Evolutionary conservation across 1,140 invertebrate genomes (phyloP), one percentile per base, ranked within the genome.

Genomic region (Radopholus similis): DNA sequence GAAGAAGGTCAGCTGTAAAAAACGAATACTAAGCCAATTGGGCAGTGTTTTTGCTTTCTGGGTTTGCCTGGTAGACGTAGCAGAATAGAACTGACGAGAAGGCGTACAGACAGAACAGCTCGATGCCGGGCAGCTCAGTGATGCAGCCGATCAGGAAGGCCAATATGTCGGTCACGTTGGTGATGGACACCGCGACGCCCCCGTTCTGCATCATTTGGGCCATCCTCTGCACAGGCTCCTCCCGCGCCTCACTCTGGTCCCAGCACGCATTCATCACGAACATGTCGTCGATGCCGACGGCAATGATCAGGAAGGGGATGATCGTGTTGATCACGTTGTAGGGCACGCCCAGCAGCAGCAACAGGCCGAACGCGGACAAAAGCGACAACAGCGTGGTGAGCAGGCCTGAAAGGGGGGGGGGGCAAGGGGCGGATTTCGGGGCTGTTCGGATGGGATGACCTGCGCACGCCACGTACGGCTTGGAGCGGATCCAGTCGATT

Each of bases 261-360:
- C 78, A 83, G 28, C 84, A 80, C 18, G 84, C 84, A 62, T 83
- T 83, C 81, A 85, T 85, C 2, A 86, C 82, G 74, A 86, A 86
- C 85, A 86, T 86, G 73, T 86, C 85, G 76, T 86, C 85, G 18
- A 86, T 84, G 58, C 85, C 85, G 66, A 86, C 84, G 66, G 85
- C 85, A 84, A 75, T 74, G 59, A 72, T 72, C 21, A 82, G 38
- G 59, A 82, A 83, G n/a, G 80, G 80, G 40, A 82, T 82, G 32
- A 83, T 82, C 40, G 80, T 81, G 47, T 78, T 82, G 44, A 82
- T 78, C 13, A 83, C 80, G 62, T 83, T 82, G 65, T 82, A 82
- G 18, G 71, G 75, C 13, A 82, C 65, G 38, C 80, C 80, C 11
- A 82, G 21, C 5, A 77, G 32, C 21, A 82, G 47, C 67, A 83